phyloP scores from a whole-genome alignment of 2,113 vertebrate species.

The Barnardius zonarius region DNA sequence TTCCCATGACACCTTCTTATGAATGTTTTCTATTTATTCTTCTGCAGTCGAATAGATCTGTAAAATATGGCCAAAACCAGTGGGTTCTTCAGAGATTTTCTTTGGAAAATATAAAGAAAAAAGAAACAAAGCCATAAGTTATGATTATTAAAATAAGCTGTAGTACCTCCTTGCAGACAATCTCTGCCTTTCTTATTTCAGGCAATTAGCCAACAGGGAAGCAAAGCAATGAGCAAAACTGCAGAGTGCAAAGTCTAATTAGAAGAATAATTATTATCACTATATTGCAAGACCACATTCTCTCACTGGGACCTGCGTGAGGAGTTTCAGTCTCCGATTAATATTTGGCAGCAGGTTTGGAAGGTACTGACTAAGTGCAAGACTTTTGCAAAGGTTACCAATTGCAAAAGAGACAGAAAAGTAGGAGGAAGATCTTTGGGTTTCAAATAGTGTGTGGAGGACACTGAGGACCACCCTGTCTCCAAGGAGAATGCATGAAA shows the following conservation, averaged over 20 bases:
- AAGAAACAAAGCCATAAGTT: background rate
- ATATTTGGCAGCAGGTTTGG: background rate
- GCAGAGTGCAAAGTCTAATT: slow-evolving; percentile 21
- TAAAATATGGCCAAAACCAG: background rate
- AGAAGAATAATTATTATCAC: slow-evolving; percentile 57
- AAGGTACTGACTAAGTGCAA: background rate
- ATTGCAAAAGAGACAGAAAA: background rate
- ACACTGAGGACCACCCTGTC: background rate
- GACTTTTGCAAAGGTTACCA: background rate
- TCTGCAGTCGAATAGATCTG: background rate
- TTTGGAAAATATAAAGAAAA: background rate
- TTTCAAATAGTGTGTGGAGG: background rate
- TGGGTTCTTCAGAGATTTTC: background rate
- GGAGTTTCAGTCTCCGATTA: background rate
- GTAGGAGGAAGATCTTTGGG: background rate
- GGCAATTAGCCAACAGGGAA: slow-evolving; percentile 21
- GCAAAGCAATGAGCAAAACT: slow-evolving; percentile 11
- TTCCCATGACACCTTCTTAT: background rate
- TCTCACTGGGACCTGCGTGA: background rate
- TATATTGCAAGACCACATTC: background rate
- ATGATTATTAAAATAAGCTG: slow-evolving; percentile 48
- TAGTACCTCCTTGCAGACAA: slow-evolving; percentile 9
- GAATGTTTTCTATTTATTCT: slow-evolving; percentile 19
- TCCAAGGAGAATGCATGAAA: background rate
- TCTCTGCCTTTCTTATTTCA: slow-evolving; percentile 19